Base-by-base conservation (phyloP, 2,113 vertebrate species). In the Salminus brasiliensis region DNA sequence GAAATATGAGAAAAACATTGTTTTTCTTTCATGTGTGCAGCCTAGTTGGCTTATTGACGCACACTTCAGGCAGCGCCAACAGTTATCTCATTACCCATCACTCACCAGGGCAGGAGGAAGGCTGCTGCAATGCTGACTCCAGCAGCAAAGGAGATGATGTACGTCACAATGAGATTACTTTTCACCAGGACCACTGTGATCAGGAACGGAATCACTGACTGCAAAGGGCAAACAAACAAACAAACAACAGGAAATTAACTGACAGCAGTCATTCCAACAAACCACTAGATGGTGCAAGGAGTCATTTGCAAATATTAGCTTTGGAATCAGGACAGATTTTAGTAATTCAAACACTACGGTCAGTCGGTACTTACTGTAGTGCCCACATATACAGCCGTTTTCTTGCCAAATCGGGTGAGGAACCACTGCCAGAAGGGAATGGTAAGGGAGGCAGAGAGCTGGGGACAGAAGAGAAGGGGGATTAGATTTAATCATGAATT, bases 341-440 rank as follows among this genome's bases (percentile, higher is more conserved):
- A n/a, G 5, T n/a, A n/a, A n/a, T 79, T 41, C 47, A 49, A 36
- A 45, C 76, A 25, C 7, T 62, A 43, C 18, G 15, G 2, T 10
- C 57, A 39, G 34, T 25, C 11, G 47, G 9, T 76, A 83, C 96
- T 97, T 92, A 99, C 98, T 76, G 96, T 91, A 87, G 95, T 96
- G 43, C 97, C 97, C 59, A 92, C 25, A 21, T 96, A 97, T 36
- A 94, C 94, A 0, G 97, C 96, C 0, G 27, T 97, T 90, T 99
- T 99, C 93, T 99, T 99, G 79, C 97, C 97, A 84, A 95, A 98
- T 1, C 88, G 93, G 0, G 92, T 95, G 12, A 99, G 92, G 86
- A 99, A 98, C 97, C 97, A 99, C 76, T 99, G 97, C 97, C 97
- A 98, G 80, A 93, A 78, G 0, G 97, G 97, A 73, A 99, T 96